These are phyloP conservation scores for Grammomys dolichurus DNA, from an alignment of 2,113 vertebrate species.

Conservation along the genomic window DNA sequence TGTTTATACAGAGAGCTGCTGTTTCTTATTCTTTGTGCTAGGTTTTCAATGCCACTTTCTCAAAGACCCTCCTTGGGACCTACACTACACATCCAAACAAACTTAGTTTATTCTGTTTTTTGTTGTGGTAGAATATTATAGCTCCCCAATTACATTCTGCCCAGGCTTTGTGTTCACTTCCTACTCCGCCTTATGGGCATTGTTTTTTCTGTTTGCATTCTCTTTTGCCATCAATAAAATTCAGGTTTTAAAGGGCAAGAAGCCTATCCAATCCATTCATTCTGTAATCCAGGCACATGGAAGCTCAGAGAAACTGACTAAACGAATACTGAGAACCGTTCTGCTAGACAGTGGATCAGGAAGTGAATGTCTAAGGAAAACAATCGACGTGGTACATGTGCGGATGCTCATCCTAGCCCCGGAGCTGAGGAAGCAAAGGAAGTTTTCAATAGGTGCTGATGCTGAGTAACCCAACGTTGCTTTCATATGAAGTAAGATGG, in stretches of 20 bases:
- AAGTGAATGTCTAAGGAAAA: neutral
- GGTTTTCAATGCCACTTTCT: slow-evolving; percentile 48
- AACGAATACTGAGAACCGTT: neutral
- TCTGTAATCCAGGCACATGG: neutral
- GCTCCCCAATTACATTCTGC: neutral
- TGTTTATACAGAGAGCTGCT: neutral
- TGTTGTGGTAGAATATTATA: neutral
- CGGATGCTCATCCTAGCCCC: neutral
- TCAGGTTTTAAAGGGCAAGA: slow-evolving; percentile 43
- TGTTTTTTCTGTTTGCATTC: neutral
- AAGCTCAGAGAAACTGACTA: neutral
- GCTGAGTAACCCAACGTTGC: neutral
- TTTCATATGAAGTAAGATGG: neutral
- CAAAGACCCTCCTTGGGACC: slow-evolving; percentile 12
- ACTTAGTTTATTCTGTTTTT: neutral
- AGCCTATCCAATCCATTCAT: neutral
- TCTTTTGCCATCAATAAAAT: slow-evolving; percentile 42
- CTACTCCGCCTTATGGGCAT: neutral
- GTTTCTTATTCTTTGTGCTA: neutral
- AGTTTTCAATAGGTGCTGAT: neutral
- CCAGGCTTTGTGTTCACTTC: neutral
- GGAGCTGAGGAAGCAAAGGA: neutral
- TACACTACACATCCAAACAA: neutral
- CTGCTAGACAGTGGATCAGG: neutral
- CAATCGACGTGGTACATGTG: neutral